Percentiles rank a stretch among this genome's conserved stretches.
Conservation (phyloP, 1,140 invertebrate species). For the Leucophenga varia region DNA sequence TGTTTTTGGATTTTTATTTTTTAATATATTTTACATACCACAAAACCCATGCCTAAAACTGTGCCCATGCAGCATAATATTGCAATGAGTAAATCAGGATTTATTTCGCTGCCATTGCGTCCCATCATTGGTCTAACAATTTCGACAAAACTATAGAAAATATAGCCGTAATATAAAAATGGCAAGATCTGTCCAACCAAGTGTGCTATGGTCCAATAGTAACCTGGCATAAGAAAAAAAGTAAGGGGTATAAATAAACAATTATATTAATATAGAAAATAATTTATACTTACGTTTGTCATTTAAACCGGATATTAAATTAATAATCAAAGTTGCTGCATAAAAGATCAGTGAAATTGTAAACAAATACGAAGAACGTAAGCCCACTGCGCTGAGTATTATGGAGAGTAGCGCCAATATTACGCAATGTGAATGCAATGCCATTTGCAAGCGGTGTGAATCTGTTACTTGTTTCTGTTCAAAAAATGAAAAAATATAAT, state of each 20-base stretch:
- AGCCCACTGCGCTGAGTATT: slow-evolving; percentile 5
- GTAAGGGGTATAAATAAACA: no score
- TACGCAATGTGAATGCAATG: slow-evolving; percentile 13
- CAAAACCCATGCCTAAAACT: slow-evolving; percentile 14
- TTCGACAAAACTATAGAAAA: slow-evolving; percentile 66
- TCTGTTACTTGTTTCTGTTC: no score
- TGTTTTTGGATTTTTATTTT: no score
- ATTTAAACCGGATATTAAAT: slow-evolving; percentile 10
- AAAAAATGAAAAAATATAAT: no score
- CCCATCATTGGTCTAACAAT: slow-evolving; percentile 67
- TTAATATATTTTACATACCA: no score
- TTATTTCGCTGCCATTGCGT: slow-evolving; percentile 59
- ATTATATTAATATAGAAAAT: not conserved
- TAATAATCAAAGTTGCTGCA: slow-evolving; percentile 11
- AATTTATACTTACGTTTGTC: slow-evolving; percentile 6
- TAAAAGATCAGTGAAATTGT: slow-evolving; percentile 20
- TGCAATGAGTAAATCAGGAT: slow-evolving; percentile 62
- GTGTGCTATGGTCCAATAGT: slow-evolving; percentile 62
- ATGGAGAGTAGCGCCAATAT: slow-evolving; percentile 6
- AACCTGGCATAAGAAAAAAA: slow-evolving; percentile 42
- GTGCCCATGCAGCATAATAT: slow-evolving; percentile 53
- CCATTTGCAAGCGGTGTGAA: slow-evolving; percentile 10
- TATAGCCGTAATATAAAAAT: slow-evolving; percentile 60
- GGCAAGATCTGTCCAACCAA: slow-evolving; percentile 37
- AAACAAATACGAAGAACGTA: slow-evolving; percentile 15